Conservation (phyloP, 2,797 vertebrate genomes). For the Trachops cirrhosus region DNA sequence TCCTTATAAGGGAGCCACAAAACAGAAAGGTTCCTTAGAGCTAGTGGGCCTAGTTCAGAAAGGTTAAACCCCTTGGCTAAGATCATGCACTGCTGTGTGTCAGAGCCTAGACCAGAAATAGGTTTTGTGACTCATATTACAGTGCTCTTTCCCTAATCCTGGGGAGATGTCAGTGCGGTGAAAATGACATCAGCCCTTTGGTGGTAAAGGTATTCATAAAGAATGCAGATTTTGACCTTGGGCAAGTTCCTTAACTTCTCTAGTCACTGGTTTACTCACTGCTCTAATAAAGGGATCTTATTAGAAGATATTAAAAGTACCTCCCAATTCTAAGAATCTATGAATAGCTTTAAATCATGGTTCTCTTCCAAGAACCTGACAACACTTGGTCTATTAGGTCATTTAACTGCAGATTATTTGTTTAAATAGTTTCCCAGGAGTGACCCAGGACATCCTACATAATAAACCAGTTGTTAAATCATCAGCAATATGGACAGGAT, state of each 20-base stretch:
- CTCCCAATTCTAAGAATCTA: conserved; percentile 54
- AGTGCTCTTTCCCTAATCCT: background rate
- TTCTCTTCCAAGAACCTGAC: conserved; percentile 71
- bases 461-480: conserved; percentile 71
- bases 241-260: conserved; percentile 7
- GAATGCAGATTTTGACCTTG: conserved; percentile 14
- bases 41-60: background rate
- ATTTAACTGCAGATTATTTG: conserved; percentile 70
- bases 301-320: conserved; percentile 28
- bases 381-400: conserved; percentile 73
- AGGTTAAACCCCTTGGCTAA: background rate
- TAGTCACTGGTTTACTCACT: background rate
- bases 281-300: conserved; percentile 32
- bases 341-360: conserved; percentile 59
- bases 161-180: background rate
- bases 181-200: background rate
- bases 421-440: conserved; percentile 73
- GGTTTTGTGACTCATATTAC: background rate
- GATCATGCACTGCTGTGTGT: background rate
- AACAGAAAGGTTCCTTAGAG: background rate
- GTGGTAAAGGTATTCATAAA: background rate
- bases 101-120: background rate
- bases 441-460: conserved; percentile 66
- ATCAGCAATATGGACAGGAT: conserved; percentile 64
- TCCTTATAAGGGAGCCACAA: background rate